phyloP scores from a whole-genome alignment of 2,113 vertebrate species.

The Hydrochoerus hydrochaeris region DNA sequence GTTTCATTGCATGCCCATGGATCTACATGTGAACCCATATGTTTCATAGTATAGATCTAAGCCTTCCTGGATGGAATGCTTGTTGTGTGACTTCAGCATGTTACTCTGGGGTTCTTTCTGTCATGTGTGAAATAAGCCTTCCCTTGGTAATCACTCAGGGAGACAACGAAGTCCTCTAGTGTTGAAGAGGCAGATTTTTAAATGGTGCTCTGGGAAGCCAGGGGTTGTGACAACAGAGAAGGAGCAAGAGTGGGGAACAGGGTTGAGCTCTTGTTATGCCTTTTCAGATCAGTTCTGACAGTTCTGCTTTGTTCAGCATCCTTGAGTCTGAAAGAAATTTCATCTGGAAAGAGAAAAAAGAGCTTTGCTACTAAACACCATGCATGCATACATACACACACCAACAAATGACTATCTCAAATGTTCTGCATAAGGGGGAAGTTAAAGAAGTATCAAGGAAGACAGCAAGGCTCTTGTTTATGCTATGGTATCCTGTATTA shows the following conservation, averaged over 20 bases:
- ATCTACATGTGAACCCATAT: not conserved
- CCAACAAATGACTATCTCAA: not conserved
- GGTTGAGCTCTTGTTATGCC: not conserved
- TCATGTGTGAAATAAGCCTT: not conserved
- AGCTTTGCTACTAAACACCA: not conserved
- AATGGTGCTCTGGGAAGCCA: not conserved
- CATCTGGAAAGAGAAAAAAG: constrained; percentile 32
- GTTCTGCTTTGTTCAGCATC: constrained; percentile 8
- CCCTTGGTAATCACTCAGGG: not conserved
- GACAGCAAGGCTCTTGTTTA: not conserved
- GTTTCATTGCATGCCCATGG: not conserved
- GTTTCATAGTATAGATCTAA: not conserved
- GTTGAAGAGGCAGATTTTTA: not conserved
- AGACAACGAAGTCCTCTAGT: not conserved
- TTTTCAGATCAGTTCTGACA: not conserved
- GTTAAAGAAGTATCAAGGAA: not conserved
- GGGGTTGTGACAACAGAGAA: not conserved
- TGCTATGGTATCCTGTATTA: not conserved
- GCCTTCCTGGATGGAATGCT: not conserved
- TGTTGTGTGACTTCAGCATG: not conserved
- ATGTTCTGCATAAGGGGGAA: constrained; percentile 7
- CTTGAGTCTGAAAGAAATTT: not conserved
- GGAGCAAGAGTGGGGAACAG: not conserved
- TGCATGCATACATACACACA: not conserved
- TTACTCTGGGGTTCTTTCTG: not conserved